Conservation (phyloP, 2,888 invertebrate species). For the Nysson spinosus region DNA sequence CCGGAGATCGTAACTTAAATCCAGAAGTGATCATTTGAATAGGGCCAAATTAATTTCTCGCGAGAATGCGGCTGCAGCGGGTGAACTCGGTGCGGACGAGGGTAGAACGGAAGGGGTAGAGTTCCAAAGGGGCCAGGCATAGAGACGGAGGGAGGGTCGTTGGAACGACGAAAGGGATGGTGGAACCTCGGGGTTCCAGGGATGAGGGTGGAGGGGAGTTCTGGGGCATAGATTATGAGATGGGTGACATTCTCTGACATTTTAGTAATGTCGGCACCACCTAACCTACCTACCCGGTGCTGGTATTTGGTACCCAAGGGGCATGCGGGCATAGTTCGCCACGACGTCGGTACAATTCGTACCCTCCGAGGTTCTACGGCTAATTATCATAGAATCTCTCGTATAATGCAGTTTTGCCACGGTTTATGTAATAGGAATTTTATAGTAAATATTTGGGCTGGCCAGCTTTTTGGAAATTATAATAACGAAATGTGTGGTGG, state of each 20-base stretch:
- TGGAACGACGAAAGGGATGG: constrained; percentile 22
- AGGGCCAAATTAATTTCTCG: constrained; percentile 67
- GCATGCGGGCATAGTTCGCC: constrained; percentile 67
- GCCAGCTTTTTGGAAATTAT: too few species aligned
- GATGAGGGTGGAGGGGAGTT: constrained; percentile 29
- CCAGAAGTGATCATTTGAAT: constrained; percentile 69
- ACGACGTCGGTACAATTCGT: constrained; percentile 60
- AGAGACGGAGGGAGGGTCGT: constrained; percentile 1
- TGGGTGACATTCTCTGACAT: constrained; percentile 76
- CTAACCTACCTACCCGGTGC: constrained; percentile 56
- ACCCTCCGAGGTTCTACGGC: constrained; percentile 59
- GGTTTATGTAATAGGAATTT: constrained; percentile 55
- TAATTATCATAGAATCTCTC: constrained; percentile 61
- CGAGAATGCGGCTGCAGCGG: constrained; percentile 59
- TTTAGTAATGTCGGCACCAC: constrained; percentile 73
- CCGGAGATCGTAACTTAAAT: constrained; percentile 64
- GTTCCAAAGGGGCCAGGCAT: constrained; percentile 35
- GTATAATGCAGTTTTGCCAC: constrained; percentile 33
- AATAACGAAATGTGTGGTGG: too few species aligned
- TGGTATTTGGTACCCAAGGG: constrained; percentile 72
- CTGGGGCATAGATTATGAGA: constrained; percentile 66
- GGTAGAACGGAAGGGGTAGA: constrained; percentile 11
- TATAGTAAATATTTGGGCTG: too few species aligned
- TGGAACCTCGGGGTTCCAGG: constrained; percentile 42
- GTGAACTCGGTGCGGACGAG: neutral